Base-by-base conservation (phyloP, 2,888 invertebrate species). In the Erannis defoliaria region DNA sequence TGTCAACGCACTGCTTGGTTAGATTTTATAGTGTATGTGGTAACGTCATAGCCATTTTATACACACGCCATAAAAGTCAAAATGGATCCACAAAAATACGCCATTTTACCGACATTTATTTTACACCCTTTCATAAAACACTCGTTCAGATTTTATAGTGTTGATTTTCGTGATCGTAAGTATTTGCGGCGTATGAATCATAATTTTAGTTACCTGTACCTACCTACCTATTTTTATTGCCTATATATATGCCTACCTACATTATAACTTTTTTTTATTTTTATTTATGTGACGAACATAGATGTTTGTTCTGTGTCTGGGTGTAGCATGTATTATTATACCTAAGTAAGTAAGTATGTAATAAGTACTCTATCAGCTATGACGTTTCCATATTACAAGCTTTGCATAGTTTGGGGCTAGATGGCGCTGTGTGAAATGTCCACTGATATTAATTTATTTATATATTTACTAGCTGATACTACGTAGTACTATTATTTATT, bases 81-180 rank as follows among this genome's bases (percentile, higher is more conserved):
- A 66, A 57, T 51, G 43, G 45, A 40, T 45, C 64, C 60, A 51
- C 62, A 62, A 64, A 43, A 62, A 68, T 61, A 66, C 61, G 53
- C 55, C 56, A 56, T 69, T 53, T 38, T 55, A 45, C 51, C 42
- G 42, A 54, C 54, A 64, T 67, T 64, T 67, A 59, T 61, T 68
- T 69, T 60, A 68, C 46, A 56, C 23, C 66, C 55, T 58, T 56
- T 51, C 64, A 62, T 64, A 63, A 63, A 66, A 64, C 51, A 56
- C 56, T 40, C 55, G 55, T 61, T 51, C 33, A 26, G 59, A 42
- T 40, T 62, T 68, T 64, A 53, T 51, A 42, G 45, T 37, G 40
- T 10, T 42, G 26, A 31, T 23, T 54, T 54, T 23, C 3, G 38
- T 38, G 58, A 48, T 48, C 18, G 33, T 26, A 26, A 8, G 8